Conservation (phyloP, 2,113 vertebrate genomes). For the Pygoscelis antarcticus region DNA sequence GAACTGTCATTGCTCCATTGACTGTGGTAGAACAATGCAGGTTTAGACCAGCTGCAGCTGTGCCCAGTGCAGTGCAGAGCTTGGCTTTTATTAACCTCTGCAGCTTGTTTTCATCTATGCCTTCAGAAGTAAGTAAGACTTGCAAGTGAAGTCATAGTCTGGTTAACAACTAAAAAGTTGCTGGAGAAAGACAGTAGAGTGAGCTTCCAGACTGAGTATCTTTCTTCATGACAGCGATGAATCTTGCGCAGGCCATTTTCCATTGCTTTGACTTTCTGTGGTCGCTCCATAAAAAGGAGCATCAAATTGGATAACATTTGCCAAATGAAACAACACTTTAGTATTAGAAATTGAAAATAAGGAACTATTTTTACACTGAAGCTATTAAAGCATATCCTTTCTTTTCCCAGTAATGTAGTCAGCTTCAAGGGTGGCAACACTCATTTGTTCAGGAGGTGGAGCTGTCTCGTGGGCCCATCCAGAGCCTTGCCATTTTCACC, state of each 20-base stretch:
- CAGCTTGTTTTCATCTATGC: not conserved
- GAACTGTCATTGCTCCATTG: accelerated
- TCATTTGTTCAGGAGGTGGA: not conserved
- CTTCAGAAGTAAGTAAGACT: not conserved
- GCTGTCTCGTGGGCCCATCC: not conserved
- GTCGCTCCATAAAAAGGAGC: not conserved
- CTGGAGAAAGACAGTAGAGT: not conserved
- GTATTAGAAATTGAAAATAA: not conserved
- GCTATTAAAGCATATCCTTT: not conserved
- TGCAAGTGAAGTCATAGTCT: not conserved
- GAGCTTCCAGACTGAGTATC: not conserved
- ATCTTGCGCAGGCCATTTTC: not conserved
- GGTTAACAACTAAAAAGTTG: not conserved
- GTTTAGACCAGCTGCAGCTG: not conserved
- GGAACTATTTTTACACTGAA: not conserved
- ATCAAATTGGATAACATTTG: not conserved
- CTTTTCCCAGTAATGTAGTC: not conserved
- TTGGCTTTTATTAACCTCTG: not conserved
- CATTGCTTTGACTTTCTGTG: not conserved
- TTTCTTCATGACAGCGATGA: not conserved
- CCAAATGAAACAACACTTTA: not conserved
- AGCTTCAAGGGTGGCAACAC: not conserved
- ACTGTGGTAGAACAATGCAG: not conserved
- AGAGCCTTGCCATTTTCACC: not conserved
- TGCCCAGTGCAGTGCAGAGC: not conserved